Base-by-base conservation (phyloP, 2,113 vertebrate species). In the Daubentonia madagascariensis region DNA sequence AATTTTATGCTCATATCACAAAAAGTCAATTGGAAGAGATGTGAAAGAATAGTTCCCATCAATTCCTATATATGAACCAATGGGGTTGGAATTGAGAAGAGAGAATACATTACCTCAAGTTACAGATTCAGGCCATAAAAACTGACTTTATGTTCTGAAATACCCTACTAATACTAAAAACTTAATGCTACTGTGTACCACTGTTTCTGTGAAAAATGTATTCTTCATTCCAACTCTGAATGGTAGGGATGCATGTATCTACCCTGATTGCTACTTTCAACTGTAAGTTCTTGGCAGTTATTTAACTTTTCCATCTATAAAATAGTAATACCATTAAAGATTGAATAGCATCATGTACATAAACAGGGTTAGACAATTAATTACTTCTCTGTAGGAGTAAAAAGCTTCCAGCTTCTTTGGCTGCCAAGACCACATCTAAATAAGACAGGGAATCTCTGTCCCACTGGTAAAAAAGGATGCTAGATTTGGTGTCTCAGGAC, bases 111-210 rank as follows among this genome's bases (percentile, higher is more conserved):
- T 78, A 30, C 75, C 73, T 75, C 22, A 85, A 86, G 67, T 45
- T 83, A 93, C 37, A 93, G 70, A 92, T 48, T 93, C 65, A 50
- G 18, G 65, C 20, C 61, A 83, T 43, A 59, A 78, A 85, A 89
- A 32, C 35, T 73, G 52, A 81, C 79, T 89, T 85, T 61, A 80
- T 68, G 28, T 68, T 91, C 84, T 94, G 52, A 96, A 95, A 88
- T 70, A 76, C 0, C 50, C 48, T 54, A 85, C n/a, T 48, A 78
- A 63, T 3, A 72, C 35, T 0, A 89, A 70, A 52, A 80, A 80
- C 79, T 84, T 59, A 94, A 79, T 80, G 63, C 23, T 59, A 28
- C 37, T 68, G 4, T 25, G 13, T 25, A 43, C 54, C 16, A 65
- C 65, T 63, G n/a, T 95, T 93, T 59, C 48, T 91, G 73, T 72